Conservation (phyloP, 1,140 invertebrate species). For the Diprion similis region DNA sequence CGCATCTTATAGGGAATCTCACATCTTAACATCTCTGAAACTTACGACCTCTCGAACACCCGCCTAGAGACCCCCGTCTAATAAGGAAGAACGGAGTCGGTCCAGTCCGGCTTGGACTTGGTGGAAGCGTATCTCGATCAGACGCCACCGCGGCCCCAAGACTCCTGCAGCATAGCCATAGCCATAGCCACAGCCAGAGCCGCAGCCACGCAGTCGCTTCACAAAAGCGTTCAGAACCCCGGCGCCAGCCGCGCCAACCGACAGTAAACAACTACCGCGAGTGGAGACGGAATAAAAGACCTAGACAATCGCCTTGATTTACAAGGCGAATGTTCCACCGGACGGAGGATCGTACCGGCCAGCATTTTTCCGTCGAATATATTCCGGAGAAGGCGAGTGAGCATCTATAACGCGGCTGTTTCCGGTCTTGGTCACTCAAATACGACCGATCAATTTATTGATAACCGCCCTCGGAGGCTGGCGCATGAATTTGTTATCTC, state of each 20-base stretch:
- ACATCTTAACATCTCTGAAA: neutral
- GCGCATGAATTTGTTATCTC: too few species aligned
- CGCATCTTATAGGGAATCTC: neutral
- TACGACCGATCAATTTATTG: too few species aligned
- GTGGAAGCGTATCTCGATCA: constrained; percentile 7
- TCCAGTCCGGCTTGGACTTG: neutral
- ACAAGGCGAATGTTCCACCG: neutral
- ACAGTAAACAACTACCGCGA: constrained; percentile 1
- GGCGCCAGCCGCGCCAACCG: constrained; percentile 5
- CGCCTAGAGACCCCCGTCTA: constrained; percentile 6
- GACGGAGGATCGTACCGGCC: neutral
- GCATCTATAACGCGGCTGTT: too few species aligned
- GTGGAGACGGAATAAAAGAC: constrained; percentile 5
- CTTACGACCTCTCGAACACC: neutral
- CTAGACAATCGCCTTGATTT: constrained; percentile 7
- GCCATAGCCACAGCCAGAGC: too few species aligned
- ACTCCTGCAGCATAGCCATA: too few species aligned
- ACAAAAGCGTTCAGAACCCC: constrained; percentile 4
- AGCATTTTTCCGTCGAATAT: too few species aligned
- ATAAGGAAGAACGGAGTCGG: constrained; percentile 7
- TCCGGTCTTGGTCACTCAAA: too few species aligned
- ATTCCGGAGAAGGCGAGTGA: too few species aligned
- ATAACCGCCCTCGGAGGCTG: too few species aligned
- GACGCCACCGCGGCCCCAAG: neutral
- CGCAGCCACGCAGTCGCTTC: neutral